Evolutionary conservation across 1,140 invertebrate species (phyloP).

Genomic region (Branchinecta lindahli): DNA sequence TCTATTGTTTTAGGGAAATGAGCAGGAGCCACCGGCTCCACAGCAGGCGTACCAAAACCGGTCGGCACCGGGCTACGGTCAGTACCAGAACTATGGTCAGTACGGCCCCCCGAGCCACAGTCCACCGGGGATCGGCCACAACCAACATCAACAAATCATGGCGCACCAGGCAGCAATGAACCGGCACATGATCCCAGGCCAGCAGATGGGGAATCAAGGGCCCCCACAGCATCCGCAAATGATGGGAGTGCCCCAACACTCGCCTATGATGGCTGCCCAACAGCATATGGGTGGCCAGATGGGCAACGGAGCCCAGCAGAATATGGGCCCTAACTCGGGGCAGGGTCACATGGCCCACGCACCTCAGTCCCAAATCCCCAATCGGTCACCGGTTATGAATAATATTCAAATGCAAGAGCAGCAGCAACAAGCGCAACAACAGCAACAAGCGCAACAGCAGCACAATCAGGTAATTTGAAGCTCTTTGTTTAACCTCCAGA

Average conservation of each 20-base stretch:
- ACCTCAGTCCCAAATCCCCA: neutral
- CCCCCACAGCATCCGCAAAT: neutral
- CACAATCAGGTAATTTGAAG: slow-evolving; percentile 23
- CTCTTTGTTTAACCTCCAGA: neutral
- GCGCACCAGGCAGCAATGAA: slow-evolving; percentile 7
- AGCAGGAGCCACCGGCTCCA: neutral
- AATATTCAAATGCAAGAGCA: slow-evolving; percentile 16
- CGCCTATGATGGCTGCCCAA: neutral
- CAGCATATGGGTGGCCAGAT: neutral
- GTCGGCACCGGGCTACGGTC: neutral
- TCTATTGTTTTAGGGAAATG: slow-evolving; percentile 25
- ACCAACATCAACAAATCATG: neutral
- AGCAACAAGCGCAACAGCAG: slow-evolving; percentile 23
- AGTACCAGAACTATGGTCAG: neutral
- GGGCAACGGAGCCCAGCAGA: neutral
- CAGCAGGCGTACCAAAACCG: neutral
- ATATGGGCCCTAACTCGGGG: neutral
- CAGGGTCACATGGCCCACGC: neutral
- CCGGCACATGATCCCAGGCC: neutral
- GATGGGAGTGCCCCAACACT: neutral
- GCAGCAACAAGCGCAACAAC: slow-evolving; percentile 25
- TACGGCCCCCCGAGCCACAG: slow-evolving; percentile 4
- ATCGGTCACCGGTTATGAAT: neutral
- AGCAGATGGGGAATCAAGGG: neutral
- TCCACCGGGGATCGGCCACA: neutral